phyloP scores from a whole-genome alignment of 1,140 invertebrate genomes.

The Andricus grossulariae region DNA sequence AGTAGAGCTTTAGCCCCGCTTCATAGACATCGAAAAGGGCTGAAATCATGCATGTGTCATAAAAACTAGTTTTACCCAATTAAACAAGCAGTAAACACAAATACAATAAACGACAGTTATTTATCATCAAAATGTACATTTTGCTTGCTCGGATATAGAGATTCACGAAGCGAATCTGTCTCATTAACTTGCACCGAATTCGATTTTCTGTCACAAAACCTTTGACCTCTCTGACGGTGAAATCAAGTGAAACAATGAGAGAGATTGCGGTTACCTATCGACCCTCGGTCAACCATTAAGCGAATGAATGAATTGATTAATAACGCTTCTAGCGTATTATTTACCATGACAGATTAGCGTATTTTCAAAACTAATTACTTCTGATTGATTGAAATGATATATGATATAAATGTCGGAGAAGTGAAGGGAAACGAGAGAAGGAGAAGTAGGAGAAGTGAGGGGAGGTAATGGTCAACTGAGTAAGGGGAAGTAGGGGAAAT shows the following conservation, averaged over 20 bases:
- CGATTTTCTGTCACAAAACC: constrained; percentile 25
- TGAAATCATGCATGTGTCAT: too few relatives aligned
- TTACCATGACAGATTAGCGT: not conserved
- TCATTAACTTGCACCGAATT: constrained; percentile 15
- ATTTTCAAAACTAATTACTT: too few relatives aligned
- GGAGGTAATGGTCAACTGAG: too few relatives aligned
- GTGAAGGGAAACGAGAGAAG: too few relatives aligned
- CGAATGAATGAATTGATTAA: constrained; percentile 8
- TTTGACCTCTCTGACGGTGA: constrained; percentile 16
- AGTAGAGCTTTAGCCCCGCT: too few relatives aligned
- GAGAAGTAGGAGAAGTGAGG: too few relatives aligned
- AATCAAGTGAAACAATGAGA: constrained; percentile 26
- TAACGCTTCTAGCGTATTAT: not conserved
- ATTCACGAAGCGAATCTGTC: not conserved
- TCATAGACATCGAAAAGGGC: too few relatives aligned
- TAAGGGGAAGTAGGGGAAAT: too few relatives aligned
- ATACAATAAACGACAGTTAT: too few relatives aligned
- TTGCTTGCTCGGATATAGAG: not conserved
- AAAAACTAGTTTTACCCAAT: not conserved
- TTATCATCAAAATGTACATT: not conserved
- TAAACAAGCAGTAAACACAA: not conserved
- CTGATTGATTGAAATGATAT: too few relatives aligned
- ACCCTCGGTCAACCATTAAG: not conserved
- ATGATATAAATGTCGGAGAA: too few relatives aligned
- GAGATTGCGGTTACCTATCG: constrained; percentile 5